phyloP scores from a whole-genome alignment of 2,888 invertebrate species.

The Acleris emargana region DNA sequence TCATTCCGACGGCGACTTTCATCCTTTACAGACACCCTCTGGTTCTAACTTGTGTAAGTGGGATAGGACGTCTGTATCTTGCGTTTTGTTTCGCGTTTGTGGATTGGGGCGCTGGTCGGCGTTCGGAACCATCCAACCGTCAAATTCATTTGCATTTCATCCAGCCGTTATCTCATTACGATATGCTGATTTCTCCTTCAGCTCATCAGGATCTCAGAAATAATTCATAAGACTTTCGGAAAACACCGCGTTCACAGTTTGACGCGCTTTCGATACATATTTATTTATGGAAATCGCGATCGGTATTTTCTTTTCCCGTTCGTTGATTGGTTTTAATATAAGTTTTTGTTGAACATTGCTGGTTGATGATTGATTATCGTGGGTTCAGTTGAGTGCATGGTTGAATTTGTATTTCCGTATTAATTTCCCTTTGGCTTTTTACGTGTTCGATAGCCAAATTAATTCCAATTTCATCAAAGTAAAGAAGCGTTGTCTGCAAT shows the following conservation, averaged over 20 bases:
- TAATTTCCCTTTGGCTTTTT: conserved; percentile 1
- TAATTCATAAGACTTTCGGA: conserved; percentile 55
- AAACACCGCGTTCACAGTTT: conserved; percentile 43
- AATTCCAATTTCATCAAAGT: no score
- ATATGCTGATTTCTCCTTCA: conserved; percentile 57
- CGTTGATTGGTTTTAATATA: conserved; percentile 20
- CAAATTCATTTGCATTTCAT: conserved; percentile 73
- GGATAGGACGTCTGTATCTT: conserved; percentile 14
- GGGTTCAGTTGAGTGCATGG: conserved; percentile 1
- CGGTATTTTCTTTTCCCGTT: conserved; percentile 38
- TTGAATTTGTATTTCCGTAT: background rate
- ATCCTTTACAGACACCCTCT: conserved; percentile 21
- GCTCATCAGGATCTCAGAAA: conserved; percentile 50
- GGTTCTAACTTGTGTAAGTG: conserved; percentile 3
- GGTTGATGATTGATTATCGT: conserved; percentile 20
- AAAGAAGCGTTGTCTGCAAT: no score
- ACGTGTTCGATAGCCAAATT: no score
- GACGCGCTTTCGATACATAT: conserved; percentile 48
- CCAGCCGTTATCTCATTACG: conserved; percentile 70
- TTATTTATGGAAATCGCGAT: conserved; percentile 49
- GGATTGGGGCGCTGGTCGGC: conserved; percentile 4
- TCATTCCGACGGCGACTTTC: background rate
- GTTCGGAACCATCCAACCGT: conserved; percentile 43
- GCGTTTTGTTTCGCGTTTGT: conserved; percentile 20
- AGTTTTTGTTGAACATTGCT: conserved; percentile 23